These are phyloP conservation scores for Agrochola circellaris DNA, from an alignment of 2,888 invertebrate genomes.

Conservation along the genomic window DNA sequence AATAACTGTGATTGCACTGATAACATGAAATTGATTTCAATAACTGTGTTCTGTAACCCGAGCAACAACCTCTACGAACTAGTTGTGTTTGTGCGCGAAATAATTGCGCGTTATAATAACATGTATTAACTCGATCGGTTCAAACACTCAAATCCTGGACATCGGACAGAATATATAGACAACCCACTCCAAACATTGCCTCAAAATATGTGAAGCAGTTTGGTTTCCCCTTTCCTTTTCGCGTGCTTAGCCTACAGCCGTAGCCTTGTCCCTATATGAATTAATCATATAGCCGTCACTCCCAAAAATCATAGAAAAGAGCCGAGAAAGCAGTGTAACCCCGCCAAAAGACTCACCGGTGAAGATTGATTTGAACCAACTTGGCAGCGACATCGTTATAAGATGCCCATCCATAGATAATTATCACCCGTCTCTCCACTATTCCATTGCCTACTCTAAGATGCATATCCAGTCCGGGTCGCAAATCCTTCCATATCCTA, in stretches of 20 bases:
- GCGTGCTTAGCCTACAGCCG: background rate
- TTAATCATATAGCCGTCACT: background rate
- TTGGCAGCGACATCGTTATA: too few species aligned
- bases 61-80: slow-evolving; percentile 4
- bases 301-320: too few species aligned
- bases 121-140: slow-evolving; percentile 22
- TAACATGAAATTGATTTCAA: slow-evolving; percentile 19
- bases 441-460: too few species aligned
- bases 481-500: too few species aligned
- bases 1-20: background rate
- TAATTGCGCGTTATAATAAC: slow-evolving; percentile 29
- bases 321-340: too few species aligned
- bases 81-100: slow-evolving; percentile 8
- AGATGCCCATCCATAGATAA: too few species aligned
- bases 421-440: too few species aligned
- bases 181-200: background rate
- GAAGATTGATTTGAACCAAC: too few species aligned
- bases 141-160: background rate
- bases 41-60: slow-evolving; percentile 21
- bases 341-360: too few species aligned
- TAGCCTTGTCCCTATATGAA: background rate
- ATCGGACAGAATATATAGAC: background rate
- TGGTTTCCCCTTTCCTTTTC: background rate
- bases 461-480: too few species aligned
- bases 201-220: background rate